These are phyloP conservation scores for Trichechus manatus DNA, from an alignment of 2,113 vertebrate species.

Conservation along the genomic window DNA sequence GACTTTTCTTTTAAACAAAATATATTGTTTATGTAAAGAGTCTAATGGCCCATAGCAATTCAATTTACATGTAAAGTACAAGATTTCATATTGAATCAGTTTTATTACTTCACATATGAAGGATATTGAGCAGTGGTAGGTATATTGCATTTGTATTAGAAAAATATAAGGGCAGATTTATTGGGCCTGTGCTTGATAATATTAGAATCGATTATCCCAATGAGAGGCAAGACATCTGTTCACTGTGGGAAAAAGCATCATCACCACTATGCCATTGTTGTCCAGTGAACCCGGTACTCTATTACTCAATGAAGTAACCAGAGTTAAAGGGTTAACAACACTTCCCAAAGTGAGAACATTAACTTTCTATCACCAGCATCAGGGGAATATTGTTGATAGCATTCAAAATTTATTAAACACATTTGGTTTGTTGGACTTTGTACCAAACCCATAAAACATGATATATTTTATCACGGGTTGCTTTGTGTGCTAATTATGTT, in stretches of 20 bases:
- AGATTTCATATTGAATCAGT: constrained; percentile 81
- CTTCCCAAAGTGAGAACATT: constrained; percentile 13
- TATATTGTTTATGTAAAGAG: constrained; percentile 82
- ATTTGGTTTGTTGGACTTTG: constrained; percentile 63
- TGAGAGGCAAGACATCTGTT: constrained; percentile 66
- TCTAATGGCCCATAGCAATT: constrained; percentile 83
- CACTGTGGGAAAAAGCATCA: constrained; percentile 22
- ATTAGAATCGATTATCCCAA: constrained; percentile 77
- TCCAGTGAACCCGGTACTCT: not conserved
- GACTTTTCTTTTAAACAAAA: constrained; percentile 80
- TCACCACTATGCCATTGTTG: not conserved
- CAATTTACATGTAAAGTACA: constrained; percentile 85
- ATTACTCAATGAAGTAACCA: not conserved
- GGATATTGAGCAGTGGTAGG: constrained; percentile 79
- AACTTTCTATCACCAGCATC: constrained; percentile 22
- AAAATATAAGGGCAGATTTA: constrained; percentile 77
- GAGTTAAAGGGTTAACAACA: constrained; percentile 68
- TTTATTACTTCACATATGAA: constrained; percentile 82
- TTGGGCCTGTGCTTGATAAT: constrained; percentile 70
- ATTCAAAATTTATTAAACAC: constrained; percentile 69
- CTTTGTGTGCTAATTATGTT: constrained; percentile 57
- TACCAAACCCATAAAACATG: constrained; percentile 59
- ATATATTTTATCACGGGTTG: constrained; percentile 51
- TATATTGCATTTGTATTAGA: constrained; percentile 82
- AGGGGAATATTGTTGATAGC: constrained; percentile 16